phyloP scores from a whole-genome alignment of 2,888 invertebrate species.

The Mylabris sibirica region DNA sequence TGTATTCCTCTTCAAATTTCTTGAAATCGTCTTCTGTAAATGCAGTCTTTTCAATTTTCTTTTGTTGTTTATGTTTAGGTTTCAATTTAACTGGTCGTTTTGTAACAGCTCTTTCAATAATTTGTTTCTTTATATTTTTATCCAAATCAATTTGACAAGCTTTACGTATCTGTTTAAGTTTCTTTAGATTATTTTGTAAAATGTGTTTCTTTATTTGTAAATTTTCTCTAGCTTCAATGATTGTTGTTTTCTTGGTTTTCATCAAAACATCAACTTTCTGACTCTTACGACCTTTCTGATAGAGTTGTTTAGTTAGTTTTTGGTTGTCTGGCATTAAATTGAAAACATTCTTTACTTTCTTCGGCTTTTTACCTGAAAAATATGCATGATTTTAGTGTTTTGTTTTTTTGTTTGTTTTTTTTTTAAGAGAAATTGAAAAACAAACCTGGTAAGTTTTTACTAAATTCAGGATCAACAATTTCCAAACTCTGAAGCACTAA shows the following conservation, averaged over 20 bases:
- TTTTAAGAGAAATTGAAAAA: not conserved
- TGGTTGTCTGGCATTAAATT: constrained; percentile 49
- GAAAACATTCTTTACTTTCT: constrained; percentile 44
- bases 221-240: constrained; percentile 51
- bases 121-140: constrained; percentile 49
- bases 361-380: constrained; percentile 35
- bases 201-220: constrained; percentile 52
- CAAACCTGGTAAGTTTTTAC: constrained; percentile 6
- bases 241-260: constrained; percentile 51
- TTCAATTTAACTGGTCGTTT: constrained; percentile 62
- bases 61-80: constrained; percentile 61
- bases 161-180: constrained; percentile 52
- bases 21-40: constrained; percentile 76
- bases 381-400: not conserved
- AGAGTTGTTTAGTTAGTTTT: constrained; percentile 43
- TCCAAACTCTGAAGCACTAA: constrained; percentile 10
- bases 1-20: constrained; percentile 72
- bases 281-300: constrained; percentile 43
- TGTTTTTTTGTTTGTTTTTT: too few species aligned
- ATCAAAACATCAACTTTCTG: constrained; percentile 46
- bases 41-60: constrained; percentile 66
- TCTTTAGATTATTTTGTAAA: constrained; percentile 53
- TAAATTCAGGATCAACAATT: constrained; percentile 15
- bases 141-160: constrained; percentile 52
- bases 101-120: constrained; percentile 66